These are phyloP conservation scores for Phyto melanocephala DNA, from an alignment of 2,888 invertebrate species.

Conservation along the genomic window DNA sequence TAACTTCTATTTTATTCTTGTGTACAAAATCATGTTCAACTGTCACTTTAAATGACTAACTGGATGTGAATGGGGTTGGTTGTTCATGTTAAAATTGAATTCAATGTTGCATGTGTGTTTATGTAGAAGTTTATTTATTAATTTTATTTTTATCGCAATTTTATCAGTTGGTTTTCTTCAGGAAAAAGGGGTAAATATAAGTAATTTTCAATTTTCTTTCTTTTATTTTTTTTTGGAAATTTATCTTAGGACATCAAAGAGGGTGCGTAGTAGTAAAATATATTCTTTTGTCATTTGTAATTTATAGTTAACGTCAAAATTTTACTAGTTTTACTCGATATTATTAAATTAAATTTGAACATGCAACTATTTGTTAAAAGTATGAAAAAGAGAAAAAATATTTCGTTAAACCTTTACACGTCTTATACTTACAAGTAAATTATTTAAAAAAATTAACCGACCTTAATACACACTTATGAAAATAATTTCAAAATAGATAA, in stretches of 20 bases:
- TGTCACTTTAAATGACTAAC: no score
- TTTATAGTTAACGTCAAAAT: slow-evolving; percentile 54
- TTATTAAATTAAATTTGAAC: slow-evolving; percentile 57
- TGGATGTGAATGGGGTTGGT: no score
- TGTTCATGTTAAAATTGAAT: slow-evolving; percentile 16
- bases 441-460: no score
- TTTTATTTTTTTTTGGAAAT: not conserved
- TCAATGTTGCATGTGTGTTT: not conserved
- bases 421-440: no score
- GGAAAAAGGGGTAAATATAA: not conserved
- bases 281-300: slow-evolving; percentile 49
- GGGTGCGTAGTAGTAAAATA: slow-evolving; percentile 40
- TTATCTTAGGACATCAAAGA: not conserved
- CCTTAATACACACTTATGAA: no score
- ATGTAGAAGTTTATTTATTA: slow-evolving; percentile 35
- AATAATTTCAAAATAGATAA: no score
- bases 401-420: not conserved
- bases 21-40: no score
- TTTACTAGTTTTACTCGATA: slow-evolving; percentile 28
- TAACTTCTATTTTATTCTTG: no score
- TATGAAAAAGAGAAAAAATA: not conserved
- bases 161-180: not conserved
- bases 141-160: slow-evolving; percentile 27
- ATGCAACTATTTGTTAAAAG: slow-evolving; percentile 49
- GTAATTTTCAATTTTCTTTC: not conserved